Evolutionary conservation across 2,888 invertebrate genomes (phyloP).

Genomic region (Nudaria mundana): DNA sequence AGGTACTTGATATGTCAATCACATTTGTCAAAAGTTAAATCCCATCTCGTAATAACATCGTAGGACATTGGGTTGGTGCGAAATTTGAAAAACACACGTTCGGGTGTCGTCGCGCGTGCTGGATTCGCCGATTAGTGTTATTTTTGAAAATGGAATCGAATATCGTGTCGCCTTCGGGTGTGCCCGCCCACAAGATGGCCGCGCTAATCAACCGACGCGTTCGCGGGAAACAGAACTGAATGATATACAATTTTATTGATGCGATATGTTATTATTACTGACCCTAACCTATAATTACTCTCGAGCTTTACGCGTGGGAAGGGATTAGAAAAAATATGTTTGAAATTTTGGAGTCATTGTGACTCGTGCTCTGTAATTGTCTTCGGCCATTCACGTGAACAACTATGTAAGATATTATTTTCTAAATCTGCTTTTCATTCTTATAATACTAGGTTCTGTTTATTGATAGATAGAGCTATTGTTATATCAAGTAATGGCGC

Average conservation of each 20-base stretch:
- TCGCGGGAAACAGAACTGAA: conserved; percentile 71
- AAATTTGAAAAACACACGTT: conserved; percentile 80
- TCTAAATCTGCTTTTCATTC: conserved; percentile 48
- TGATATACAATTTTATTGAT: conserved; percentile 80
- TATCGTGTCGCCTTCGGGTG: conserved; percentile 78
- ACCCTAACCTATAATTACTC: conserved; percentile 75
- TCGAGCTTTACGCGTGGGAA: conserved; percentile 76
- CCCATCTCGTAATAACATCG: conserved; percentile 70
- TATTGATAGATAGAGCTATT: conserved; percentile 28
- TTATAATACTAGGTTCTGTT: conserved; percentile 32
- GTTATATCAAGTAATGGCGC: conserved; percentile 26
- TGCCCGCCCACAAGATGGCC: conserved; percentile 79
- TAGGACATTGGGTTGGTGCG: conserved; percentile 58
- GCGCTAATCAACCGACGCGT: conserved; percentile 73
- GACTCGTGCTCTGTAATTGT: conserved; percentile 76
- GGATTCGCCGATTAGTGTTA: conserved; percentile 78
- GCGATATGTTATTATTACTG: conserved; percentile 79
- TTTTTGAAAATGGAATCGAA: conserved; percentile 77
- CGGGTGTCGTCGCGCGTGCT: conserved; percentile 70
- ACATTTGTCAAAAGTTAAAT: conserved; percentile 75
- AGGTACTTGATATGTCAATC: conserved; percentile 75
- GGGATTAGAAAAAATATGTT: conserved; percentile 73
- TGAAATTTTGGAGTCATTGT: conserved; percentile 53
- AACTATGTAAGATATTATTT: conserved; percentile 54
- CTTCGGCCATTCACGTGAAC: conserved; percentile 58